Base-by-base conservation (phyloP, 2,888 invertebrate species). In the Chymomyza fuscimana region DNA sequence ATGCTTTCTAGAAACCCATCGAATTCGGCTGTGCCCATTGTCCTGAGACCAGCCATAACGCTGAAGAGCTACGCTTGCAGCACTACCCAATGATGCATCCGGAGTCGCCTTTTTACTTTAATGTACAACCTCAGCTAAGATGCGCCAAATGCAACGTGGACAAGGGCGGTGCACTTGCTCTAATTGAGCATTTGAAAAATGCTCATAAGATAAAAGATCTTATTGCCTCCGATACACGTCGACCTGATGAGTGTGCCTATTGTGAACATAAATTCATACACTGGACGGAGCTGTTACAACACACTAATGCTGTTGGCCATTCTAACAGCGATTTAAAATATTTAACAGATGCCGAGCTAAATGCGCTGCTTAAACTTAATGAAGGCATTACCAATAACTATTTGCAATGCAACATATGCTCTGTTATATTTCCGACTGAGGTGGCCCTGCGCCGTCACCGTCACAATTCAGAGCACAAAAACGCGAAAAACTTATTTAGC, bases 41-140 rank as follows among this genome's bases (percentile, higher is more conserved):
- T 69, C 73, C 75, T 0, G 79, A 68, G 62, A 86, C 71, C 1
- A 68, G 72, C 32, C 58, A 52, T 16, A 73, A 77, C 15, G 77
- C 89, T 4, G 40, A 40, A 25, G 67, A 65, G 76, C 5, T 90
- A 91, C 82, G 79, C 51, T 67, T 63, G 1, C 89, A 89, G 91
- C 56, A 91, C 69, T 89, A 89, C 80, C 64, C 73, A 4, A 4
- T 32, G 0, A 56, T 29, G 1, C 89, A 89, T 46, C 36, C 69
- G 0, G 75, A 79, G 0, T 72, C 78, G 46, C 89, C 91, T 1
- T 91, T 91, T 71, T 88, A 81, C 52, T 90, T 88, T 69, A 86
- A 86, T 7, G 69, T 89, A 4, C 78, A 82, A 4, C 80, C 78
- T 2, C 69, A 69, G 15, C 66, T 90, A 0, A 82, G 87, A 59